Base-by-base conservation (phyloP, 1,140 invertebrate genomes). In the Drosophila virilis region DNA sequence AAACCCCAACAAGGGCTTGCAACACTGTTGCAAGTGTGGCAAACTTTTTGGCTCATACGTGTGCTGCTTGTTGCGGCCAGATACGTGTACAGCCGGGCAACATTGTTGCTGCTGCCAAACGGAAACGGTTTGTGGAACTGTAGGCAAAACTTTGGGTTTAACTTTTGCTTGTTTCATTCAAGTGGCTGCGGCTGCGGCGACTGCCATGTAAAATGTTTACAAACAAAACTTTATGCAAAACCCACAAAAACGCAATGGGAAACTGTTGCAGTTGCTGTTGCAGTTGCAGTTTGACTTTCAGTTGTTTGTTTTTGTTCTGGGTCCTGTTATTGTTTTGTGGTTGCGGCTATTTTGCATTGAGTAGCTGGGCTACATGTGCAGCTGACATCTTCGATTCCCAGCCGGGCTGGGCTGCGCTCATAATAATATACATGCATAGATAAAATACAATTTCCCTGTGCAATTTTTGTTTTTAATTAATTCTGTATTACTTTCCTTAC, bases 391-490 rank as follows among this genome's bases (percentile, higher is more conserved):
- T 58, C 43, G 71, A 65, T 66, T 15, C 13, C 45, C 52, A 35
- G 6, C 17, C 5, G 38, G 13, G 12, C 10, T 28, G 1, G 65
- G 32, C 58, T 43, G 45, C 45, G 40, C 3, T 3, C 32, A 61
- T 66, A 70, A 57, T 78, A 68, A 12, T 45, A 51, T 43, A 37
- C 40, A 17, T 73, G 15, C 22, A 28, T 28, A 69, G 51, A 84
- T 78, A 74, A 83, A 86, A 76, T 81, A 74, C 75, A 89, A 72
- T 80, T 89, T 80, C 40, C 45, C 52, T 64, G 51, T 68, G 48
- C 67, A 78, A 77, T 85, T 85, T 68, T 85, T 70, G 73, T 65
- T 82, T 86, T 88, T 88, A 91, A 91, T 91, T 91, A 84, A 77
- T 88, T 89, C 74, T 61, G 58, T 74, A 74, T 76, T 78, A 62